Conservation (phyloP, 2,888 invertebrate species). For the Tinea pellionella region DNA sequence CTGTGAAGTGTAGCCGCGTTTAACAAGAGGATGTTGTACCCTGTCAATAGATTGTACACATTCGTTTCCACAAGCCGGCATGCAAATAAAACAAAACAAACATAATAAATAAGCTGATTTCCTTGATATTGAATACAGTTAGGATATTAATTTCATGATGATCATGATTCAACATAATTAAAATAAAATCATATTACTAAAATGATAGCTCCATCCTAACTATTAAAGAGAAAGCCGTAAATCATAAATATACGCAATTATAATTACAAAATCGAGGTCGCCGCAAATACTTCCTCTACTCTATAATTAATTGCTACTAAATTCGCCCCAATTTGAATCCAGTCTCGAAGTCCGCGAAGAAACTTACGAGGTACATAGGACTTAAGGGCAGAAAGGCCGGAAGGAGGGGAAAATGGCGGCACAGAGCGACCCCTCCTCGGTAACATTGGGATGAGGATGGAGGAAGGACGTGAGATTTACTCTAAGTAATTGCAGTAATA, state of each 20-base stretch:
- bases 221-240: conserved; percentile 10
- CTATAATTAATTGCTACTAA: conserved; percentile 70
- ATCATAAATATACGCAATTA: conserved; percentile 19
- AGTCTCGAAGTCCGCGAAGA: conserved; percentile 67
- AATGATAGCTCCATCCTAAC: neutral
- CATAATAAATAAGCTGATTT: no score
- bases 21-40: no score
- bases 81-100: no score
- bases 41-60: no score
- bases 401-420: conserved; percentile 64
- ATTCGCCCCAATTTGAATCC: conserved; percentile 70
- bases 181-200: no score
- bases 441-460: conserved; percentile 19
- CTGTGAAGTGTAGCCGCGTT: no score
- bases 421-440: conserved; percentile 59
- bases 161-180: no score
- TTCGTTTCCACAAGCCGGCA: no score
- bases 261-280: conserved; percentile 54
- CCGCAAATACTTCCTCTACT: conserved; percentile 56
- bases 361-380: conserved; percentile 68
- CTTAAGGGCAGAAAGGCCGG: conserved; percentile 68
- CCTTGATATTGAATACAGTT: no score
- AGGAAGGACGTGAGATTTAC: conserved; percentile 71
- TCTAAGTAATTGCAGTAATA: conserved; percentile 72
- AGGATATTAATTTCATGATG: no score